Evolutionary conservation across 2,888 invertebrate species (phyloP), one percentile per base, ranked within the genome.

Genomic region (Dynastes tityus): DNA sequence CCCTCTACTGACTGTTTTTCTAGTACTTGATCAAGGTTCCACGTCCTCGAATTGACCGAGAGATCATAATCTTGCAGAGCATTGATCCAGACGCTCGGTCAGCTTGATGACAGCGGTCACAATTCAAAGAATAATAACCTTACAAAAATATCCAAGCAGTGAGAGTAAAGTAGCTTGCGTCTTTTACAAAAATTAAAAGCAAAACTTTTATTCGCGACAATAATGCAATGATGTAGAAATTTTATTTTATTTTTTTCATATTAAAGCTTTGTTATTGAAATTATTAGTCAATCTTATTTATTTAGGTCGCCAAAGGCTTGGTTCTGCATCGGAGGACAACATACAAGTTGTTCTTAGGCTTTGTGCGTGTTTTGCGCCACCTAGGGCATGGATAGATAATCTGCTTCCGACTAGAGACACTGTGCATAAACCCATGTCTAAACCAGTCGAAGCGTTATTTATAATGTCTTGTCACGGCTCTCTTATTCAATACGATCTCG

Each of bases 401-500:
- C 71, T 83, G 2, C 82, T 81, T 8, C 90, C 84, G 87, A 89
- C 86, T 87, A 78, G 85, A 87, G 71, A 84, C 86, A 32, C 83
- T 71, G 49, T 83, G 37, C 85, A 83, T 76, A 88, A 87, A 82
- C 88, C 89, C 71, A 90, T 88, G 82, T 88, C 89, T 8, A 92
- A 93, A 84, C 91, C 94, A 13, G 92, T 95, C 22, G 95, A 97
- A 86, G 95, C 97, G n/a, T 90, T 98, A 9, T 98, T 96, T 88
- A 92, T 98, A 29, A 94, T 97, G 93, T 95, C 96, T 65, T 95
- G 96, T 84, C 94, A 95, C 85, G 98, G 98, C 37, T 93, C 93
- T 77, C 91, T 98, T 82, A 92, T 97, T 80, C 97, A 98, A 87
- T 96, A 98, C 84, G 93, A 96, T 87, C 91, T 98, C 85, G 96